These are phyloP conservation scores for Chelidonichthys spinosus DNA, from an alignment of 2,797 vertebrate genomes.

Conservation along the genomic window DNA sequence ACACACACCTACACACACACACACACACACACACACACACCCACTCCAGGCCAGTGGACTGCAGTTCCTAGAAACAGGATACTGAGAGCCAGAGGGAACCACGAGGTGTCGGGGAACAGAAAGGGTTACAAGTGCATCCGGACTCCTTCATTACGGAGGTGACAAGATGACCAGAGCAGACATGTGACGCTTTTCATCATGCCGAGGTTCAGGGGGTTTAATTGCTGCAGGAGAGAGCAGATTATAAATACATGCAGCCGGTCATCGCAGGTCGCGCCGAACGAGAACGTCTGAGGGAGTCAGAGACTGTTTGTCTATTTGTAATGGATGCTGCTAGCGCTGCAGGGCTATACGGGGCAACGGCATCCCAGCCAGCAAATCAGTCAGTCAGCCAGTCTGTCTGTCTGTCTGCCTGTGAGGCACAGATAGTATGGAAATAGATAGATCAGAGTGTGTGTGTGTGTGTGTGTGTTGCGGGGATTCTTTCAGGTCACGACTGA, in stretches of 20 bases:
- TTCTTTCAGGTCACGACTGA: background rate
- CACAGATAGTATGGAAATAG: slow-evolving; percentile 41
- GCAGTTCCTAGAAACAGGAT: slow-evolving; percentile 64
- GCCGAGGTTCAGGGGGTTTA: slow-evolving; percentile 45
- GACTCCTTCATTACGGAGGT: slow-evolving; percentile 48
- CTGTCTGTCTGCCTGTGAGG: slow-evolving; percentile 42
- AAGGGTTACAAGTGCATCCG: slow-evolving; percentile 48
- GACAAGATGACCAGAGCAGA: slow-evolving; percentile 47
- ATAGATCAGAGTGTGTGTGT: slow-evolving; percentile 37
- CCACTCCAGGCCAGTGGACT: slow-evolving; percentile 25
- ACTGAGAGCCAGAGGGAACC: slow-evolving; percentile 36
- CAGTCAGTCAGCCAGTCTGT: slow-evolving; percentile 25
- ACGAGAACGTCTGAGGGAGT: slow-evolving; percentile 35
- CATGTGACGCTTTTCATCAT: slow-evolving; percentile 2
- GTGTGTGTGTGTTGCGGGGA: background rate
- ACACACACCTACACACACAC: slow-evolving; percentile 2
- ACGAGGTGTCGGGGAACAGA: slow-evolving; percentile 42
- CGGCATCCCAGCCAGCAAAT: slow-evolving; percentile 20
- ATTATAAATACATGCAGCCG: slow-evolving; percentile 63
- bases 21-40: background rate
- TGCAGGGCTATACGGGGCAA: slow-evolving; percentile 49
- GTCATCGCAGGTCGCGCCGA: slow-evolving; percentile 48
- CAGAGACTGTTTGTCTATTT: slow-evolving; percentile 46
- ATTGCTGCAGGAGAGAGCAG: slow-evolving; percentile 44
- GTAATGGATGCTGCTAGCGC: slow-evolving; percentile 50